phyloP scores from a whole-genome alignment of 2,113 vertebrate genomes.

The Oreochromis spilurus region DNA sequence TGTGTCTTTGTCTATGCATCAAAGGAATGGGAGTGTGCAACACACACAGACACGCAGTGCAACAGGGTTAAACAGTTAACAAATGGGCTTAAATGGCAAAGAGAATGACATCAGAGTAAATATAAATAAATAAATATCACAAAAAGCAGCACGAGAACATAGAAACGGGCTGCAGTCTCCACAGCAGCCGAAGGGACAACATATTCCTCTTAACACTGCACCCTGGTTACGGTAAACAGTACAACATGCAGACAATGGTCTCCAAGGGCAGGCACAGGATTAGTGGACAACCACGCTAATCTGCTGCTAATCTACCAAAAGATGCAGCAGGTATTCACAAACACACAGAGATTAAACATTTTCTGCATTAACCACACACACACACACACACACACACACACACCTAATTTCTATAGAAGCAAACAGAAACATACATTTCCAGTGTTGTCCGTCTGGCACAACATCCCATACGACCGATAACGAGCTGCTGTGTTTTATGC shows the following conservation, averaged over 20 bases:
- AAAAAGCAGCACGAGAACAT: neutral
- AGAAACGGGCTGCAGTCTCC: neutral
- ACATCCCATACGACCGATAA: neutral
- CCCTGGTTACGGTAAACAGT: neutral
- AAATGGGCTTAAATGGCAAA: neutral
- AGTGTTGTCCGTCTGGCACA: neutral
- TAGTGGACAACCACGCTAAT: neutral
- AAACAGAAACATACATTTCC: neutral
- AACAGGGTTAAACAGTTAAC: neutral
- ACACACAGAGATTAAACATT: neutral
- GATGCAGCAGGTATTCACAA: neutral
- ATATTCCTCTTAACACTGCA: neutral
- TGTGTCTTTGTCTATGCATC: neutral
- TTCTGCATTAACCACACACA: neutral
- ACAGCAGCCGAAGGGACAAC: neutral
- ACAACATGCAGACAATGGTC: neutral
- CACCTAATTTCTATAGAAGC: neutral
- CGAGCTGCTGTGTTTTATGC: neutral
- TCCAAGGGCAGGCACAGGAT: neutral
- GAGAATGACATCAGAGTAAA: neutral
- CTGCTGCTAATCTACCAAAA: neutral
- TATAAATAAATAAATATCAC: neutral
- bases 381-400: too few relatives aligned
- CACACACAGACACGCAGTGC: neutral
- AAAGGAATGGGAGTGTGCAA: neutral